Base-by-base conservation (phyloP, 2,888 invertebrate genomes). In the Piscicola geometra region DNA sequence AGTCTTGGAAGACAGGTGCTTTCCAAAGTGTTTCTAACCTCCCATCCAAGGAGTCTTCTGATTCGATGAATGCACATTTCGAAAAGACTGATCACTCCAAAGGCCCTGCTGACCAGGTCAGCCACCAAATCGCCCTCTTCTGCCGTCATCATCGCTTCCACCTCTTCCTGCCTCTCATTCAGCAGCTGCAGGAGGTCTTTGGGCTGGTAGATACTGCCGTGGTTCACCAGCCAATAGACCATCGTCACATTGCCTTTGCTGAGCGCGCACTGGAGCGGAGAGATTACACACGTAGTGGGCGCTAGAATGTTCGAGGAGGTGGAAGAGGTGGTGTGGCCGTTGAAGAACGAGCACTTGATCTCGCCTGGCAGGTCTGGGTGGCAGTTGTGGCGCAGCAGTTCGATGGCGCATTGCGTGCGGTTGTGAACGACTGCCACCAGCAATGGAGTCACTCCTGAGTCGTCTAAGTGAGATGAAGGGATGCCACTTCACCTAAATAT, bases 211-310 rank as follows among this genome's bases (percentile, higher is more conserved):
- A 30, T n/a, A 21, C 72, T 72, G 25, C 78, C 78, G 41, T 71
- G 74, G n/a, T 76, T 41, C 33, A 77, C 69, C 35, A 78, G 76
- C 30, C 77, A 74, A 36, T 71, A 60, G 5, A 68, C 76, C 33
- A 75, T 67, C 30, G 30, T 32, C n/a, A 76, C 52, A 73, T 77
- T 56, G 60, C 78, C 75, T 5, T 32, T 56, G 36, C 28, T 36
- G 30, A 78, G 56, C 35, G 78, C 76, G 33, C 77, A 77, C 18
- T 75, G 56, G n/a, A 78, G 52, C 35, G 78, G 77, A 0, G 78
- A 75, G 47, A 75, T 25, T 28, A 28, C 12, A 28, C 32, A 25
- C 30, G 28, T 47, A n/a, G 56, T n/a, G 47, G 60, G 64, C 36
- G 35, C 47, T 2, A 35, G 28, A 35, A 15, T 15, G 30, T 12